These are phyloP conservation scores for Auanema sp. DNA, from an alignment of 2,888 invertebrate genomes.

Conservation along the genomic window DNA sequence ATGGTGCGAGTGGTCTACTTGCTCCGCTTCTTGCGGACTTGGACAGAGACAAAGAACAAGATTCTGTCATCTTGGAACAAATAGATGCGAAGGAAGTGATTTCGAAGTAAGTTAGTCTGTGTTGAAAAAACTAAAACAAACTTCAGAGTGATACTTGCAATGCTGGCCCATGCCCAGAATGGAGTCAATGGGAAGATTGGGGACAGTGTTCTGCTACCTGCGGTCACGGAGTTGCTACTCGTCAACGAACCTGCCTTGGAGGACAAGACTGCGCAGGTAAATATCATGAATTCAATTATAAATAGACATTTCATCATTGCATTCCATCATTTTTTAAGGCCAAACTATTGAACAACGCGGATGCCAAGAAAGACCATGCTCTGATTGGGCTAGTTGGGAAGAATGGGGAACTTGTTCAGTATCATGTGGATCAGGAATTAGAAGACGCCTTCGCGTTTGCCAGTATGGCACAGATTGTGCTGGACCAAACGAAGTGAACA, in stretches of 20 bases:
- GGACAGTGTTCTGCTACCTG: constrained; percentile 49
- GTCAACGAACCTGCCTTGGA: constrained; percentile 50
- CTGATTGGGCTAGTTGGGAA: constrained; percentile 51
- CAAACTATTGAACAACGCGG: constrained; percentile 27
- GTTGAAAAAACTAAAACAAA: background rate
- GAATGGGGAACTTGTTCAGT: constrained; percentile 53
- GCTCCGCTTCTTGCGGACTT: constrained; percentile 44
- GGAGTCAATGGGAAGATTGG: constrained; percentile 54
- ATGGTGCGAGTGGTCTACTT: constrained; percentile 57
- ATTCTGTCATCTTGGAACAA: constrained; percentile 54
- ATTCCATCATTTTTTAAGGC: background rate
- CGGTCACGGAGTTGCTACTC: constrained; percentile 44
- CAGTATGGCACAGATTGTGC: constrained; percentile 56
- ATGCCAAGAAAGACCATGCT: constrained; percentile 49
- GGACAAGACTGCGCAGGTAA: constrained; percentile 44
- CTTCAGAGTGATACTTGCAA: constrained; percentile 41
- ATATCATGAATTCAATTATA: background rate
- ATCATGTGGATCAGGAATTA: constrained; percentile 52
- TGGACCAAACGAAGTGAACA: constrained; percentile 44
- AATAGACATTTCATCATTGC: background rate
- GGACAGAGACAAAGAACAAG: constrained; percentile 50
- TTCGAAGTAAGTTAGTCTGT: constrained; percentile 28
- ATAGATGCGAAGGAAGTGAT: constrained; percentile 54
- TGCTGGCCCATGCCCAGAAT: constrained; percentile 54
- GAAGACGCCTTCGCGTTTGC: constrained; percentile 48